Percentiles rank a stretch among this genome's conserved stretches.
Evolutionary conservation across 2,113 vertebrate genomes (phyloP).

Genomic region (Axis porcinus): DNA sequence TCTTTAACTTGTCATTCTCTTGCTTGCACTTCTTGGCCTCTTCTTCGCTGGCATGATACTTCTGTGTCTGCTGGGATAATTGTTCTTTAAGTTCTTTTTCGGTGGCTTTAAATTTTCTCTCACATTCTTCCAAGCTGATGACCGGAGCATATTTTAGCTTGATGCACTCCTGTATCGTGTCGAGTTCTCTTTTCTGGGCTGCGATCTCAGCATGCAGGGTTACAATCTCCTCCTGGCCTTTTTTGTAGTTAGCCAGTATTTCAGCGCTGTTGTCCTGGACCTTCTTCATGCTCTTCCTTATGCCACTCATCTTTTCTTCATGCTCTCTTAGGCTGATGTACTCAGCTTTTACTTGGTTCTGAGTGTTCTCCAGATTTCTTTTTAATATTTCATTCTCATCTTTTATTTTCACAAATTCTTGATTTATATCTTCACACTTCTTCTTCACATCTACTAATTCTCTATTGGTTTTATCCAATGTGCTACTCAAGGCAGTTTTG

Average conservation of each 20-base stretch:
- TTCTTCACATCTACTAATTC: constrained; percentile 83
- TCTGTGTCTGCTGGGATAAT: constrained; percentile 80
- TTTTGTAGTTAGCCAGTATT: constrained; percentile 46
- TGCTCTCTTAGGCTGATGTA: constrained; percentile 84
- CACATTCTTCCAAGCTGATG: constrained; percentile 83
- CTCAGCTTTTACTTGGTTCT: constrained; percentile 79
- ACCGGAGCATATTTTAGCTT: constrained; percentile 88
- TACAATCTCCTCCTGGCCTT: constrained; percentile 81
- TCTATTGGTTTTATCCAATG: constrained; percentile 82
- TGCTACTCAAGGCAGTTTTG: constrained; percentile 78
- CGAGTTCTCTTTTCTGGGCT: constrained; percentile 92
- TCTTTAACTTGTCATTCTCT: constrained; percentile 83
- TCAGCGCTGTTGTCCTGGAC: constrained; percentile 32
- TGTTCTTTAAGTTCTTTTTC: constrained; percentile 81
- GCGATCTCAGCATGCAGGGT: constrained; percentile 88
- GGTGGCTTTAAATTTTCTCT: constrained; percentile 79
- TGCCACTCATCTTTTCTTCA: constrained; percentile 42
- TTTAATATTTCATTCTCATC: constrained; percentile 86
- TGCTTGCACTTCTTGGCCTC: constrained; percentile 69
- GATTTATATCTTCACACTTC: constrained; percentile 77
- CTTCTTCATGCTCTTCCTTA: constrained; percentile 68
- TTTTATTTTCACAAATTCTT: constrained; percentile 82
- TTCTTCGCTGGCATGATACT: constrained; percentile 72
- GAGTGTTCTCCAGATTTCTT: constrained; percentile 79
- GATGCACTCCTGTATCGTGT: constrained; percentile 93